These are phyloP conservation scores for Rhagonycha lutea DNA, from an alignment of 2,888 invertebrate species.

Conservation along the genomic window DNA sequence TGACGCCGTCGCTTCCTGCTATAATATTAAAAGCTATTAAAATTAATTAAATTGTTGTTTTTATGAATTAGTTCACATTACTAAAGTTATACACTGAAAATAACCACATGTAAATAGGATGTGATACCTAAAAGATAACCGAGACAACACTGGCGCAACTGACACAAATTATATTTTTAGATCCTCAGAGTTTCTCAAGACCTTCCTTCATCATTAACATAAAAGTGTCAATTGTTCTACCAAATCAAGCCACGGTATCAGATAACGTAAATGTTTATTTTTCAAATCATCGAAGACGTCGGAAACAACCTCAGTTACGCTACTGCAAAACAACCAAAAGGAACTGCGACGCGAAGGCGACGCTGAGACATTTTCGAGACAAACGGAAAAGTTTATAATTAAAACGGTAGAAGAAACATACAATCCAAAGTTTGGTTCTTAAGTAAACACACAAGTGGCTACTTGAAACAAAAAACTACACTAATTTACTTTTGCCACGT, in stretches of 20 bases:
- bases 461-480: neutral
- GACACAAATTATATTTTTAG: neutral
- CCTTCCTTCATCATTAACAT: neutral
- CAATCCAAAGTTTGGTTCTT: neutral
- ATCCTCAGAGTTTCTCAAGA: neutral
- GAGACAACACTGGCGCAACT: neutral
- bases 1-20: slow-evolving; percentile 11
- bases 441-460: neutral
- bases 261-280: neutral
- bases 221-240: neutral
- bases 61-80: neutral
- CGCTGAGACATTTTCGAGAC: neutral
- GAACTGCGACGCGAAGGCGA: neutral
- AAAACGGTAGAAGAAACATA: neutral
- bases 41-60: slow-evolving; percentile 18
- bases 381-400: neutral
- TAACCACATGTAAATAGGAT: neutral
- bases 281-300: neutral
- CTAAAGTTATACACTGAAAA: neutral
- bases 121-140: neutral
- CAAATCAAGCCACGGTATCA: neutral
- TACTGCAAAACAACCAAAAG: neutral
- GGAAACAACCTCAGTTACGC: neutral
- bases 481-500: neutral
- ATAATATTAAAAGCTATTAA: slow-evolving; percentile 18